Evolutionary conservation across 1,140 invertebrate species (phyloP).

Genomic region (Drosophila dunni): DNA sequence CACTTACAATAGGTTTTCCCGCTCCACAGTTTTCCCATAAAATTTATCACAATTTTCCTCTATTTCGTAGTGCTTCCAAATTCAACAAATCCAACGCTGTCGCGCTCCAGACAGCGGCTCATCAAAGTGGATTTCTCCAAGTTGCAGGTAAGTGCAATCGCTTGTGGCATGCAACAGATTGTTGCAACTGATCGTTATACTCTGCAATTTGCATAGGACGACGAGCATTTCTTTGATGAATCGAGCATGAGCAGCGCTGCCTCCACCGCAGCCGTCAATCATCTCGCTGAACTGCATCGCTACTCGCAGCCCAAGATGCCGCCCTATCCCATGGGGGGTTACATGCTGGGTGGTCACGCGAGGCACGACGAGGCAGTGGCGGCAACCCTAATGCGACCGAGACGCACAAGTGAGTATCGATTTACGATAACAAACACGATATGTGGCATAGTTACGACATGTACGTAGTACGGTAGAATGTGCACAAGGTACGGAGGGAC

Average conservation of each 20-base stretch:
- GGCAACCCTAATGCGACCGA: conserved; percentile 58
- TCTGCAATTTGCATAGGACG: conserved; percentile 54
- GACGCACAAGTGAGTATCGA: conserved; percentile 83
- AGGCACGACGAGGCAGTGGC: conserved; percentile 46
- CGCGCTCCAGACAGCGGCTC: conserved; percentile 85
- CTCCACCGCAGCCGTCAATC: conserved; percentile 51
- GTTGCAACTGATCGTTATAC: background rate
- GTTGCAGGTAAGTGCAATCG: conserved; percentile 85
- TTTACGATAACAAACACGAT: conserved; percentile 27
- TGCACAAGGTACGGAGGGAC: conserved; percentile 62
- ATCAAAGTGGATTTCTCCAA: conserved; percentile 90
- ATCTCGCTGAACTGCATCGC: conserved; percentile 64
- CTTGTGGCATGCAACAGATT: conserved; percentile 3
- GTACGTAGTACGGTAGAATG: conserved; percentile 18
- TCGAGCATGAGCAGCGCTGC: conserved; percentile 66
- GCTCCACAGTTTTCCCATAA: conserved; percentile 35
- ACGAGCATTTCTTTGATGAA: conserved; percentile 79
- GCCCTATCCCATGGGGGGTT: conserved; percentile 80
- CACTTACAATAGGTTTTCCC: conserved; percentile 14
- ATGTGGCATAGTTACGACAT: conserved; percentile 13
- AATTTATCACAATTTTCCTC: conserved; percentile 15
- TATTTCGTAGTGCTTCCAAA: conserved; percentile 77
- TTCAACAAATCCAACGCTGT: conserved; percentile 66
- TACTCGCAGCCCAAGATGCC: conserved; percentile 83
- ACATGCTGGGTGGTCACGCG: conserved; percentile 65